Evolutionary conservation across 2,797 vertebrate genomes (phyloP).

Genomic region (Poecile montanus): DNA sequence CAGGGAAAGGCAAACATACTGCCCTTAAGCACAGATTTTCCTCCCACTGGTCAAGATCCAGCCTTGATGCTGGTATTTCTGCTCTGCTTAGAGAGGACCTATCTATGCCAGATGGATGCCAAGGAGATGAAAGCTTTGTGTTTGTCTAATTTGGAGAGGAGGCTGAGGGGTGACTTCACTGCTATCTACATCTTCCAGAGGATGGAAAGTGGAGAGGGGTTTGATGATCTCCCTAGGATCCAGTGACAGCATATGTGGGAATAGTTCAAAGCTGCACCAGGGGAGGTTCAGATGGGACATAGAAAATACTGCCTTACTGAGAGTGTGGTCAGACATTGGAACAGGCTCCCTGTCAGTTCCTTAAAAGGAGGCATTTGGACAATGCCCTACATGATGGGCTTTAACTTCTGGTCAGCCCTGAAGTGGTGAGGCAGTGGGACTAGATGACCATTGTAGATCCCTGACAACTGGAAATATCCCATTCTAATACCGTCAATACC

Average conservation of each 20-base stretch:
- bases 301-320: neutral
- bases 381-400: accelerated
- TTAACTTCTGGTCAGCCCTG: neutral
- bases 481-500: neutral
- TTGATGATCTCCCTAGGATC: neutral
- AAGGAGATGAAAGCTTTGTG: neutral
- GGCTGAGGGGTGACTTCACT: neutral
- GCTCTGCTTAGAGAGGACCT: neutral
- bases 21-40: neutral
- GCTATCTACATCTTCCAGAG: neutral
- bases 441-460: neutral
- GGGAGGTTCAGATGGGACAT: neutral
- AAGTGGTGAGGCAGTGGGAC: neutral
- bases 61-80: neutral
- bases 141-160: neutral
- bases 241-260: neutral
- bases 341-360: neutral
- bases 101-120: neutral
- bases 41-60: neutral
- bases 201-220: neutral
- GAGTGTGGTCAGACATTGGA: neutral
- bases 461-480: neutral
- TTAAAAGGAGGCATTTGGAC: neutral
- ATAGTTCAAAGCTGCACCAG: neutral
- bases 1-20: neutral